Evolutionary conservation across 2,113 vertebrate species (phyloP).

Genomic region (Ascaphus truei): DNA sequence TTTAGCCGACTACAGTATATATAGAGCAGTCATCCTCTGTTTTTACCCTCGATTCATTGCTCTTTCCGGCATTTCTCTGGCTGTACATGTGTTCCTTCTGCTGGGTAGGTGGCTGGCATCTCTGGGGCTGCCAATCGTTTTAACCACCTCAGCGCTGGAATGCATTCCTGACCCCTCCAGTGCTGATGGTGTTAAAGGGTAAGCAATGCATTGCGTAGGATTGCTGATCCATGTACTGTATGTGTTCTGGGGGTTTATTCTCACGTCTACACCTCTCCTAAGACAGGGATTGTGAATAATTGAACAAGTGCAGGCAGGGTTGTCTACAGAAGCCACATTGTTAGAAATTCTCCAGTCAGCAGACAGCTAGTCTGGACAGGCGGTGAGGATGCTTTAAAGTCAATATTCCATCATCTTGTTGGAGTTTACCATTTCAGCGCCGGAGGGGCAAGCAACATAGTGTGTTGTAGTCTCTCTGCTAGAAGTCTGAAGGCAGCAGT

Average conservation of each 20-base stretch:
- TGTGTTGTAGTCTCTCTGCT: no score
- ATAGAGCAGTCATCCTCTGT: no score
- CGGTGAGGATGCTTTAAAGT: conserved; percentile 37
- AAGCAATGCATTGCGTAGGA: neutral
- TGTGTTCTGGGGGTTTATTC: conserved; percentile 30
- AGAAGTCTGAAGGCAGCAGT: no score
- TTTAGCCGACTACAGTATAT: no score
- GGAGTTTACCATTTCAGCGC: conserved; percentile 33
- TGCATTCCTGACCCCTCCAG: neutral
- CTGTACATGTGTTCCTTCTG: neutral
- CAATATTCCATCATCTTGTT: conserved; percentile 46
- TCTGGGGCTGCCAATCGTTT: neutral
- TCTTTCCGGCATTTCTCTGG: neutral
- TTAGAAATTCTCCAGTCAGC: conserved; percentile 48
- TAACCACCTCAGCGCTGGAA: neutral
- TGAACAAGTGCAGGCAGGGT: conserved; percentile 31
- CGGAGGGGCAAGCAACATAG: no score
- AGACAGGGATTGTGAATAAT: conserved; percentile 51
- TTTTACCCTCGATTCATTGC: no score
- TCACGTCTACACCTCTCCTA: conserved; percentile 32
- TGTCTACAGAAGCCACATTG: conserved; percentile 42
- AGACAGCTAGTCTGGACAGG: conserved; percentile 52
- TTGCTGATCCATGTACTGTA: neutral
- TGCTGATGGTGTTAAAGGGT: neutral
- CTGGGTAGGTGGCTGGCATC: neutral